Conservation (phyloP, 2,113 vertebrate species). For the Chaenocephalus aceratus region DNA sequence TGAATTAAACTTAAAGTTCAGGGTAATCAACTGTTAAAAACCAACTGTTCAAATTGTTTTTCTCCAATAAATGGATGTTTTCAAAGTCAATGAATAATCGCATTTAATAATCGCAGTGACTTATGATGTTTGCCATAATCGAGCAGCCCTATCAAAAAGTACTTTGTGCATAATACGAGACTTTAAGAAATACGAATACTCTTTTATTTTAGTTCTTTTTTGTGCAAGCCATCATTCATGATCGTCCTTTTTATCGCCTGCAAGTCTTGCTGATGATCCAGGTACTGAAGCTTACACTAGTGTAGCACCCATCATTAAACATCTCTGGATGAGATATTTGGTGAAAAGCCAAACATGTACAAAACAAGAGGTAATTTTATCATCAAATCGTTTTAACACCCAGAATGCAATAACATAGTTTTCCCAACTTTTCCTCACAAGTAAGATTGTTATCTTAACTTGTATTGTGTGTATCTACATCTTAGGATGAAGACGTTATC, state of each 20-base stretch:
- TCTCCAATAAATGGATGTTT: too few species aligned
- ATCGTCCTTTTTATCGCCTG: conserved; percentile 20
- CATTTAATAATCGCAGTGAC: too few species aligned
- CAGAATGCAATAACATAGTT: not conserved
- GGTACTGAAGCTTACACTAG: conserved; percentile 30
- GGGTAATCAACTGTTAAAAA: too few species aligned
- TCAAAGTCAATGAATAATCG: too few species aligned
- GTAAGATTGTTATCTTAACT: conserved; percentile 18
- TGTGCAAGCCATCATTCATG: conserved; percentile 18
- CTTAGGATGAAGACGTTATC: too few species aligned
- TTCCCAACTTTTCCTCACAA: not conserved
- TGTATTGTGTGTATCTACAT: not conserved
- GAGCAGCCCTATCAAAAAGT: too few species aligned
- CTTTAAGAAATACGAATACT: conserved; percentile 32
- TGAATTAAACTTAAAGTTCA: too few species aligned
- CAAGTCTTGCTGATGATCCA: conserved; percentile 33
- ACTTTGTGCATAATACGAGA: too few species aligned
- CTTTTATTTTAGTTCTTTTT: conserved; percentile 7
- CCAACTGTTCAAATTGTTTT: too few species aligned
- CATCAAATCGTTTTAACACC: conserved; percentile 25
- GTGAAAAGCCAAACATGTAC: conserved; percentile 40
- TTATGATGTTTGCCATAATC: too few species aligned
- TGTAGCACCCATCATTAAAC: conserved; percentile 32
- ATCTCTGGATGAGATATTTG: conserved; percentile 19
- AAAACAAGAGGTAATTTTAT: conserved; percentile 36